phyloP scores from a whole-genome alignment of 2,888 invertebrate species.

The Malthinus seriepunctatus region DNA sequence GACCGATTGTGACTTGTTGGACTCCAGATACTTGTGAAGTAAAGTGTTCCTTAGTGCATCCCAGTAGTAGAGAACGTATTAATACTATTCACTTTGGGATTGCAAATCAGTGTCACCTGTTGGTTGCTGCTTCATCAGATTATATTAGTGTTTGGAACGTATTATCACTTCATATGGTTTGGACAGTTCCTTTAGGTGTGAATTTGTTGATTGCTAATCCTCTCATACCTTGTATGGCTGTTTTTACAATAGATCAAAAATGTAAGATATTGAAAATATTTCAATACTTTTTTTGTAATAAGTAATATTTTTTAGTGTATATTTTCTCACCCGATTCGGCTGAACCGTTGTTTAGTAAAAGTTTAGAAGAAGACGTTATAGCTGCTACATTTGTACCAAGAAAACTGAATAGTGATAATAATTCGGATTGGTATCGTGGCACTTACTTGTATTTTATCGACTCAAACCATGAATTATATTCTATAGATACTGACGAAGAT shows the following conservation, averaged over 20 bases:
- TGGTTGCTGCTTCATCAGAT: constrained; percentile 61
- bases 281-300: background rate
- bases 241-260: constrained; percentile 65
- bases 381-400: constrained; percentile 64
- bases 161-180: constrained; percentile 67
- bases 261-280: constrained; percentile 55
- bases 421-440: constrained; percentile 62
- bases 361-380: constrained; percentile 54
- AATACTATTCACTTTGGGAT: constrained; percentile 64
- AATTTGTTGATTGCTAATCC: constrained; percentile 62
- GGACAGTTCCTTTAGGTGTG: constrained; percentile 64
- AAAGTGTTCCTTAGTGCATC: constrained; percentile 61
- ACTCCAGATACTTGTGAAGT: constrained; percentile 62
- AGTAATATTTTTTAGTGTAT: constrained; percentile 58
- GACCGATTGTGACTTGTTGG: constrained; percentile 70
- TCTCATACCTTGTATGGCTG: constrained; percentile 68
- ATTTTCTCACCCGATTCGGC: constrained; percentile 65
- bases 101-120: constrained; percentile 60
- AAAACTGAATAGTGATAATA: constrained; percentile 52
- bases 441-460: constrained; percentile 66
- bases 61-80: constrained; percentile 39
- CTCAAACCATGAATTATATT: constrained; percentile 56
- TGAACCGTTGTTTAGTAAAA: constrained; percentile 58
- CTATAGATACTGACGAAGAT: constrained; percentile 41
- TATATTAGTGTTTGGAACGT: constrained; percentile 75